Conservation (phyloP, 2,113 vertebrate species). For the Peromyscus leucopus region DNA sequence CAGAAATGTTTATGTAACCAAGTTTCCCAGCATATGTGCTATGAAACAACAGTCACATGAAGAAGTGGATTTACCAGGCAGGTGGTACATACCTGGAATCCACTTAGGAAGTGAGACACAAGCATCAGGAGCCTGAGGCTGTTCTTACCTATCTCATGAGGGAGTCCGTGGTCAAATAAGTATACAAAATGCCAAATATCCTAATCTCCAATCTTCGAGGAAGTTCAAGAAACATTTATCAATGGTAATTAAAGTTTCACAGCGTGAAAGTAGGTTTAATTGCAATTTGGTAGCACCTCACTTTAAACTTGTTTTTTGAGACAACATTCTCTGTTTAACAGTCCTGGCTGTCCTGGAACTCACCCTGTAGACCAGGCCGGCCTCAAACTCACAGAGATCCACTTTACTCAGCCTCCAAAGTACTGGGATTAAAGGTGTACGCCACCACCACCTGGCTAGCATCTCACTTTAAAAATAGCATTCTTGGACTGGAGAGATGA, state of each 20-base stretch:
- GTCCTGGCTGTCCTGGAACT: too few relatives aligned
- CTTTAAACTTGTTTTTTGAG: neutral
- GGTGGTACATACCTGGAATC: neutral
- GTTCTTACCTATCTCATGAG: neutral
- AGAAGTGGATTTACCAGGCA: neutral
- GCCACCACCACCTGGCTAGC: too few relatives aligned
- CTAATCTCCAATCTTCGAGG: neutral
- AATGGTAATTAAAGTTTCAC: neutral
- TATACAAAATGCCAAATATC: neutral
- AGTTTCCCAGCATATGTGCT: neutral
- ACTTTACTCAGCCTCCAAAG: too few relatives aligned
- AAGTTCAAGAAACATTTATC: neutral
- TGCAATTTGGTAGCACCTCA: neutral
- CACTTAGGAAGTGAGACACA: neutral
- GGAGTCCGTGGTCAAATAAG: neutral
- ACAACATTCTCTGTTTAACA: too few relatives aligned
- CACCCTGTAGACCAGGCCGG: too few relatives aligned
- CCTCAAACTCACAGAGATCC: too few relatives aligned
- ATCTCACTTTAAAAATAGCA: too few relatives aligned
- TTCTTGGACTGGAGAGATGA: neutral
- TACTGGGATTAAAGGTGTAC: too few relatives aligned
- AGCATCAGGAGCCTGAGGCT: neutral
- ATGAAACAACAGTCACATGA: neutral
- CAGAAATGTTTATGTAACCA: neutral
- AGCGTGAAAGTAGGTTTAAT: neutral